Evolutionary conservation across 1,140 invertebrate genomes (phyloP), one percentile per base, ranked within the genome.

Genomic region (Pachypsylla venusta): DNA sequence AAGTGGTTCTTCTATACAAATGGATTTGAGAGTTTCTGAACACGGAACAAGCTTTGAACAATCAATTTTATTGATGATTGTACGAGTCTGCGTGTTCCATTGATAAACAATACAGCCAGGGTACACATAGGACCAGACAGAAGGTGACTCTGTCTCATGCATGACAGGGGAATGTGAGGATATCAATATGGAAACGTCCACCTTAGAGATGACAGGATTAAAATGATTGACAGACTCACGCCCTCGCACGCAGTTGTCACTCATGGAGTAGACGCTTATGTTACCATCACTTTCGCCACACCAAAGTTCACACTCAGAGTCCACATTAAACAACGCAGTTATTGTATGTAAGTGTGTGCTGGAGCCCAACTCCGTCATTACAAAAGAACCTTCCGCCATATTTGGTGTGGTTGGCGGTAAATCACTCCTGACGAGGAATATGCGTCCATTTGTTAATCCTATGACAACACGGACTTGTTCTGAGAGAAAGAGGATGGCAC

Each of bases 21-120:
- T 93, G 13, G 89, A 92, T 66, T 91, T 87, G 14, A 95, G 72
- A 66, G 87, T 91, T 71, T 95, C 91, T 1, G 88, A 92, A 68
- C 89, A 93, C 14, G 91, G 91, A 55, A 87, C 82, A 56, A 95
- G 73, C 72, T 93, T 93, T 1, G 88, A 91, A 75, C 90, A 93
- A 71, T 95, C 90, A 53, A 95, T 73, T 64, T 88, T 85, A 64
- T 88, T 87, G 1, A 85, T 70, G 58, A 89, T 81, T 22, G 71
- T 74, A 62, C 81, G 78, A 0, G 75, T 76, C 25, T 70, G 68
- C 14, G 77, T 71, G 64, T 87, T 82, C 88, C 89, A 93, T 67
- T 90, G 86, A 70, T 89, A 90, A 19, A 93, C 84, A 56, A 87
- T 77, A 70, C 84, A 88, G 19, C 86, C 75, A 64, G 78, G 85